Evolutionary conservation across 2,113 vertebrate genomes (phyloP).

Genomic region (Siniperca chuatsi): DNA sequence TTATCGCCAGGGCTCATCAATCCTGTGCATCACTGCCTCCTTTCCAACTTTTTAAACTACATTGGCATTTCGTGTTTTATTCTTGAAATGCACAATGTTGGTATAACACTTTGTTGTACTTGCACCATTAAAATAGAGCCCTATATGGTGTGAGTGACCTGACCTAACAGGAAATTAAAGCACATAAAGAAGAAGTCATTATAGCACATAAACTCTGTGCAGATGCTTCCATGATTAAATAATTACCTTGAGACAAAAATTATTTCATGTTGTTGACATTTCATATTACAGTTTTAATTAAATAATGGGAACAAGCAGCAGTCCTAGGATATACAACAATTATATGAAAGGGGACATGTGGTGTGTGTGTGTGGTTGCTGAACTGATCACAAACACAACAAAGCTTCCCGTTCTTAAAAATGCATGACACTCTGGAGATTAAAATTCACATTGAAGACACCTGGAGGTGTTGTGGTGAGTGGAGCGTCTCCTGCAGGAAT

Average conservation of each 20-base stretch:
- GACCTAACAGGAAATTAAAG: slow-evolving; percentile 7
- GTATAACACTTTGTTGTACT: background rate
- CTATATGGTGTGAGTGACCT: background rate
- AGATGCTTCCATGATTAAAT: slow-evolving; percentile 16
- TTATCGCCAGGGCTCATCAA: background rate
- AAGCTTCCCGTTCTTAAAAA: slow-evolving; percentile 59
- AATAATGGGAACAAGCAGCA: slow-evolving; percentile 46
- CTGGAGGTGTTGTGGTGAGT: slow-evolving; percentile 33
- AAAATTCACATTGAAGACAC: slow-evolving; percentile 64
- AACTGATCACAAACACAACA: slow-evolving; percentile 39
- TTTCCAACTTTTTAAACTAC: background rate
- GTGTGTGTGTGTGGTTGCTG: slow-evolving; percentile 3
- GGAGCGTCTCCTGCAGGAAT: slow-evolving; percentile 48
- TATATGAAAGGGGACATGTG: background rate
- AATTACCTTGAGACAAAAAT: slow-evolving; percentile 18
- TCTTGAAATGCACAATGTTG: background rate
- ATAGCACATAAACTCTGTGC: background rate
- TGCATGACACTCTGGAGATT: slow-evolving; percentile 27
- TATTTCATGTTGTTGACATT: slow-evolving; percentile 18
- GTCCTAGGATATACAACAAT: background rate
- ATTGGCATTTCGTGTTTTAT: background rate
- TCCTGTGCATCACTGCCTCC: background rate
- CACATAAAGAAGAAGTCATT: background rate
- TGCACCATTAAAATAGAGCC: slow-evolving; percentile 19
- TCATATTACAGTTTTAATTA: slow-evolving; percentile 51